Conservation (phyloP, 1,140 invertebrate genomes). For the Hestina assimilis region DNA sequence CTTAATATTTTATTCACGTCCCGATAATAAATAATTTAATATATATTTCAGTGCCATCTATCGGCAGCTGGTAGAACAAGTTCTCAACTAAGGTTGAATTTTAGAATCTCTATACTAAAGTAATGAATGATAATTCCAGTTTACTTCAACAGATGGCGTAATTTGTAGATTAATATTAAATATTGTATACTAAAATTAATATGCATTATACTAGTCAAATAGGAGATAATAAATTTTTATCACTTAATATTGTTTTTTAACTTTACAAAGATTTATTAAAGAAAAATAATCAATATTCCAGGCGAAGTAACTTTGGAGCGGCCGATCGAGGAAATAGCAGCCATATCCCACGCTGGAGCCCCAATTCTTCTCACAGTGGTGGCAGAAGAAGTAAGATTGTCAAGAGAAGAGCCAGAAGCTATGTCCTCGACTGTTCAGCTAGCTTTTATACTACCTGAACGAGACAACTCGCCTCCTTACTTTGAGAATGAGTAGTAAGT, state of each 20-base stretch:
- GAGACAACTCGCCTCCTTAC: slow-evolving; percentile 86
- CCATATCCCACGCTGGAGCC: slow-evolving; percentile 86
- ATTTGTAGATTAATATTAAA: too few species aligned
- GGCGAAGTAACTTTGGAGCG: slow-evolving; percentile 87
- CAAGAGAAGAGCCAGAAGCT: slow-evolving; percentile 84
- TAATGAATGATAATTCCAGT: too few species aligned
- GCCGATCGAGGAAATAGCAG: slow-evolving; percentile 86
- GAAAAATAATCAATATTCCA: slow-evolving; percentile 49
- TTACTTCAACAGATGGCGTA: too few species aligned
- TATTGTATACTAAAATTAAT: too few species aligned
- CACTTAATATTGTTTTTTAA: too few species aligned
- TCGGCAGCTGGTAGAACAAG: background rate
- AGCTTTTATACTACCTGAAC: slow-evolving; percentile 87
- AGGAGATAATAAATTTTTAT: too few species aligned
- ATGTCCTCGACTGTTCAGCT: slow-evolving; percentile 88
- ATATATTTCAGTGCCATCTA: slow-evolving; percentile 6
- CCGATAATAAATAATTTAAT: background rate
- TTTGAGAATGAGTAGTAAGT: slow-evolving; percentile 88
- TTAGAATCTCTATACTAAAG: too few species aligned
- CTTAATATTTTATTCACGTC: too few species aligned
- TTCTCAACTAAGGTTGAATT: too few species aligned
- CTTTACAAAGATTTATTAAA: background rate
- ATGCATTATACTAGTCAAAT: too few species aligned
- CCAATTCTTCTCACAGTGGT: slow-evolving; percentile 90
- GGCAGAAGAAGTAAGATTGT: slow-evolving; percentile 88